Percentiles rank a stretch among this genome's conserved stretches.
Conservation (phyloP, 2,113 vertebrate species). For the Rattus norvegicus region GRCr8 NC_086024.1:144939001-144939500, state of each 20-base stretch:
- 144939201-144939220: not conserved
- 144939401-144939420: not conserved
- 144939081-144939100: not conserved
- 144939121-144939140: slow-evolving; percentile 34
- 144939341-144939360: not conserved
- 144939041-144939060: no score
- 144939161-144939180: not conserved
- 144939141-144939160: slow-evolving; percentile 20
- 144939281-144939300: not conserved
- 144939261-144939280: not conserved
- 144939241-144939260: not conserved
- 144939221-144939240: not conserved
- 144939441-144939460: not conserved
- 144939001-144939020: slow-evolving; percentile 50
- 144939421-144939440: not conserved
- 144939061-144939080: no score
- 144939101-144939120: slow-evolving; percentile 50
- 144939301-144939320: not conserved
- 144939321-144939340: not conserved
- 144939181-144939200: not conserved
- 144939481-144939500: not conserved
- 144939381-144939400: not conserved
- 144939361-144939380: not conserved
- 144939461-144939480: not conserved
- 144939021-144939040: not conserved